These are phyloP conservation scores for Drosophila nigrodunni DNA, from an alignment of 1,140 invertebrate species.

Conservation along the genomic window DNA sequence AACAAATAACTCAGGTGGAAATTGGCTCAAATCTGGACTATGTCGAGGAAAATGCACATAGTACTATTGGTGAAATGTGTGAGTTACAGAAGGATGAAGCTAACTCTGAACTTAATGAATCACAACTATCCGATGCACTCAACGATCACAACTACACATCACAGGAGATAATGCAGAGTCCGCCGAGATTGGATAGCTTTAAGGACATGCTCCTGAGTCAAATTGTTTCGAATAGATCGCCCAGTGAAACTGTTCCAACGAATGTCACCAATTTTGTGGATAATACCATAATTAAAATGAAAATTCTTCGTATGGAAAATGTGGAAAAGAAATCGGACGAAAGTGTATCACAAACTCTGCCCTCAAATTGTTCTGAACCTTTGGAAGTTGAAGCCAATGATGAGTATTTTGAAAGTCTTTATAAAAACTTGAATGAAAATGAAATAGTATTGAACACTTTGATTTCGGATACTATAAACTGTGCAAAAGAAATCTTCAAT, in stretches of 20 bases:
- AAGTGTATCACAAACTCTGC: neutral
- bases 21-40: slow-evolving; percentile 8
- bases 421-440: slow-evolving; percentile 35
- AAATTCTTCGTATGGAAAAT: slow-evolving; percentile 17
- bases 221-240: slow-evolving; percentile 26
- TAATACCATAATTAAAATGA: slow-evolving; percentile 45
- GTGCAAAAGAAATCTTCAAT: slow-evolving; percentile 60
- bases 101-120: slow-evolving; percentile 2
- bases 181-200: slow-evolving; percentile 36
- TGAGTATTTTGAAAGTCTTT: slow-evolving; percentile 55
- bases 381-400: slow-evolving; percentile 54
- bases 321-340: neutral
- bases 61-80: slow-evolving; percentile 36
- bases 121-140: slow-evolving; percentile 46
- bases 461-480: slow-evolving; percentile 42
- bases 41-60: slow-evolving; percentile 1
- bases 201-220: slow-evolving; percentile 42
- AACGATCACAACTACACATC: slow-evolving; percentile 72
- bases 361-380: slow-evolving; percentile 53
- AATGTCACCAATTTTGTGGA: slow-evolving; percentile 58
- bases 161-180: slow-evolving; percentile 25
- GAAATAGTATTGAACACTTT: slow-evolving; percentile 7
- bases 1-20: slow-evolving; percentile 32
- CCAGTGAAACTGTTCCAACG: slow-evolving; percentile 14
- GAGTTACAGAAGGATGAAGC: slow-evolving; percentile 3